A percentile compares a stretch with the other conserved stretches of the same genome.
These are phyloP conservation scores for Antennarius striatus DNA, from an alignment of 2,113 vertebrate species.

Conservation along the genomic window DNA sequence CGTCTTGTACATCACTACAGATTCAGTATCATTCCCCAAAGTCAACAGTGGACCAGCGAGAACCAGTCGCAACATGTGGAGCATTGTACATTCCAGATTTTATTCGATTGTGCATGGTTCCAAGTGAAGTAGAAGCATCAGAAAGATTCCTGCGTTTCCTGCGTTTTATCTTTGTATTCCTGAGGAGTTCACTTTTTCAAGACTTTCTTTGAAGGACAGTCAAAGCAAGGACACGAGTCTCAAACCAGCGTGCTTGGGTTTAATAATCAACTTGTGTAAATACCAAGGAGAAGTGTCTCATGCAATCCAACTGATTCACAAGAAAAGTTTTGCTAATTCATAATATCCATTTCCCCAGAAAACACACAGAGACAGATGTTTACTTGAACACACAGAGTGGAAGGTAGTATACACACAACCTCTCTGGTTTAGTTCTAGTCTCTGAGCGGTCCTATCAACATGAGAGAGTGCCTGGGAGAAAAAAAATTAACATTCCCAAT, in stretches of 20 bases:
- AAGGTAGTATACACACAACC: no score
- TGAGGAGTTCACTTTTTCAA: constrained; percentile 19
- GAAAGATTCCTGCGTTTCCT: neutral
- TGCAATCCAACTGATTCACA: neutral
- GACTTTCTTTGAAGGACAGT: constrained; percentile 9
- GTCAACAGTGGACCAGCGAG: neutral
- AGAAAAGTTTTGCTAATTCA: neutral
- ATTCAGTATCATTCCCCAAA: neutral
- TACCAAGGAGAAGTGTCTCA: neutral
- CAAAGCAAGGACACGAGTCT: constrained; percentile 26
- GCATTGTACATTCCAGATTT: constrained; percentile 4
- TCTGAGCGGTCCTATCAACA: neutral
- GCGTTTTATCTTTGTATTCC: constrained; percentile 31
- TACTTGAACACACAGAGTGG: no score
- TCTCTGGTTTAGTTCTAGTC: neutral
- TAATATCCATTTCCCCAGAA: neutral
- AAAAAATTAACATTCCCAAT: constrained; percentile 13
- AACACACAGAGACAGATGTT: neutral
- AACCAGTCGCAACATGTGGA: constrained; percentile 18
- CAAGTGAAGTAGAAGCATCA: neutral
- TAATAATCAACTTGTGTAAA: constrained; percentile 45
- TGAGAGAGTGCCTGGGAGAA: neutral
- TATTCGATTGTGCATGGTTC: neutral
- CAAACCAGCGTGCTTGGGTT: constrained; percentile 29
- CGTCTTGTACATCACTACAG: no score